Percentiles rank a stretch among this genome's conserved stretches.
phyloP scores from a whole-genome alignment of 2,113 vertebrate genomes.

The Brachyistius frenatus region DNA sequence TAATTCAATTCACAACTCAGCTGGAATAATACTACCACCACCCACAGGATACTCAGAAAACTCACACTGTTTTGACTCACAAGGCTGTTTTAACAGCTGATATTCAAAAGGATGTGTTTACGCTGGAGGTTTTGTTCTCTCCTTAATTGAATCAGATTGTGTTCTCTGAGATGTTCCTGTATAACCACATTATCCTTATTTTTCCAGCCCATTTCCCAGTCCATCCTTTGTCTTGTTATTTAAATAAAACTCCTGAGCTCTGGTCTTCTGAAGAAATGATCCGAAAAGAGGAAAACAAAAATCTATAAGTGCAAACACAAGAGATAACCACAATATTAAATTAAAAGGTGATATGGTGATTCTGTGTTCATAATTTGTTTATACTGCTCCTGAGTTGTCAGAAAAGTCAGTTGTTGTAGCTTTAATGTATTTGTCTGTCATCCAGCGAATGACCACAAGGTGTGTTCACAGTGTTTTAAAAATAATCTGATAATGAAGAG shows the following conservation, averaged over 20 bases:
- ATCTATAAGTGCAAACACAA: too few relatives aligned
- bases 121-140: conserved; percentile 45
- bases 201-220: conserved; percentile 31
- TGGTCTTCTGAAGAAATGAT: background rate
- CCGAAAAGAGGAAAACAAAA: background rate
- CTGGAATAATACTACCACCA: conserved; percentile 22
- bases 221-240: conserved; percentile 26
- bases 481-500: background rate
- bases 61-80: conserved; percentile 43
- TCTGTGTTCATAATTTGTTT: background rate
- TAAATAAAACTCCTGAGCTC: conserved; percentile 8
- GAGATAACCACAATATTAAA: too few relatives aligned
- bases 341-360: background rate
- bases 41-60: conserved; percentile 34
- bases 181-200: conserved; percentile 62
- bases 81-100: conserved; percentile 25
- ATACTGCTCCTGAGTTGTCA: background rate
- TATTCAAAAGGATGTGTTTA: conserved; percentile 44
- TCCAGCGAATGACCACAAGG: background rate
- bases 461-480: background rate
- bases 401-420: background rate
- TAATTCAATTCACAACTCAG: conserved; percentile 34
- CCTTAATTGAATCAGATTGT: conserved; percentile 64
- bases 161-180: conserved; percentile 58
- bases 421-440: background rate